Conservation (phyloP, 2,113 vertebrate species). For the Hydropotes inermis region DNA sequence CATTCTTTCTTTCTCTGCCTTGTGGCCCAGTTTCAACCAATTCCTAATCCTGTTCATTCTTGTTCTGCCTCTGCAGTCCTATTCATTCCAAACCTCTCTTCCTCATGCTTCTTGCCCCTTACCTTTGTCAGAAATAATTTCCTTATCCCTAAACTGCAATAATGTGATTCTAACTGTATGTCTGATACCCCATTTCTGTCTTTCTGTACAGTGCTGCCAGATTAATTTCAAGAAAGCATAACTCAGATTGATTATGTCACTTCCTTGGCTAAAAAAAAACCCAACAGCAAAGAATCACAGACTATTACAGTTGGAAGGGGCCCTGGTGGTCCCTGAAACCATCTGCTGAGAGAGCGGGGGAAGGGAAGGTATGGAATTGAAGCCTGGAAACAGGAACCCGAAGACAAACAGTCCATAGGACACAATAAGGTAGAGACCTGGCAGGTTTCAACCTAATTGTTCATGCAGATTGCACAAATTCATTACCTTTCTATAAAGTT, state of each 20-base stretch:
- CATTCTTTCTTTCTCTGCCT: background rate
- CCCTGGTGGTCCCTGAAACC: background rate
- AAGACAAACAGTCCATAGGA: background rate
- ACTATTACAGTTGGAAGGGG: background rate
- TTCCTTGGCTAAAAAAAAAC: background rate
- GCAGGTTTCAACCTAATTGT: background rate
- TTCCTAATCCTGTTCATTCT: background rate
- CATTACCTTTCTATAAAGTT: slow-evolving; percentile 9
- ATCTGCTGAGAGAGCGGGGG: background rate
- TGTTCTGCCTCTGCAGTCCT: background rate
- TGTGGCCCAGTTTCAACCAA: slow-evolving; percentile 14
- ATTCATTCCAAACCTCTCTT: background rate
- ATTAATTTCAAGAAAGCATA: slow-evolving; percentile 37
- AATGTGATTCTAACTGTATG: background rate
- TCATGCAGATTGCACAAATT: background rate
- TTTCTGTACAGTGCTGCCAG: background rate
- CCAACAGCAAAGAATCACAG: background rate
- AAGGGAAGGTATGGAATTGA: background rate
- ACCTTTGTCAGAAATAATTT: background rate
- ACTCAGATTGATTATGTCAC: background rate
- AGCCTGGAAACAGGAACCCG: background rate
- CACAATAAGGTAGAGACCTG: background rate
- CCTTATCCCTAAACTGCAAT: background rate
- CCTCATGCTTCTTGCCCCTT: background rate
- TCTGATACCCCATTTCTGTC: background rate